These are phyloP conservation scores for Gymnorhina tibicen DNA, from an alignment of 2,113 vertebrate genomes.

Conservation along the genomic window DNA sequence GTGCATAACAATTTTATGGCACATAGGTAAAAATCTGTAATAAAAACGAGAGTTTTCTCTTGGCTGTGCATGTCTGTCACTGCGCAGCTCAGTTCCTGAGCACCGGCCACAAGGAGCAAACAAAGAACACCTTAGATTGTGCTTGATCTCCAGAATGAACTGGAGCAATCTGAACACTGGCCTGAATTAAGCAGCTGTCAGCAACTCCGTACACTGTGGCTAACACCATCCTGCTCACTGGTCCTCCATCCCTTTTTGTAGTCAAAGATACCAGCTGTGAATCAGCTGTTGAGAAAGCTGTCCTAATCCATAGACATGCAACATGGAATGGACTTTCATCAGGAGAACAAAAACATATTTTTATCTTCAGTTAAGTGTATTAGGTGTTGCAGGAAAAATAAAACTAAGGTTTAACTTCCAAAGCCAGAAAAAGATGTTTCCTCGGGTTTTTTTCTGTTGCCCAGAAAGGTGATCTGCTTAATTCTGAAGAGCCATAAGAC, in stretches of 20 bases:
- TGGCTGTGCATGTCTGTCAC: not conserved
- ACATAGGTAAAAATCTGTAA: not conserved
- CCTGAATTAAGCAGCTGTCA: not conserved
- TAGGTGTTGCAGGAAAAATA: not conserved
- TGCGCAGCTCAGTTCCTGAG: not conserved
- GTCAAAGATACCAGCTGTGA: not conserved
- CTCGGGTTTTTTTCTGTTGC: not conserved
- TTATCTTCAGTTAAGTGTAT: not conserved
- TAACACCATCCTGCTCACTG: not conserved
- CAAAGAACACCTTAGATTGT: not conserved
- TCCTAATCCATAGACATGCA: not conserved
- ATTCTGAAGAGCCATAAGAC: not conserved
- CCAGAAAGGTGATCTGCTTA: not conserved
- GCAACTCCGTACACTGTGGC: rapidly evolving
- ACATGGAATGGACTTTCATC: not conserved
- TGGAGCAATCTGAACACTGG: not conserved
- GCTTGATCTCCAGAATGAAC: not conserved
- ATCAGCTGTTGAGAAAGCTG: not conserved
- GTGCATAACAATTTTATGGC: not conserved
- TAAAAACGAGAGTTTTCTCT: not conserved
- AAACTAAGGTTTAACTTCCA: not conserved
- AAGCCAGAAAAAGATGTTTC: not conserved
- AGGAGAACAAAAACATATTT: not conserved
- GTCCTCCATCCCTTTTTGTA: not conserved
- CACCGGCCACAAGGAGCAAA: not conserved